phyloP scores from a whole-genome alignment of 1,140 invertebrate species.

The Phortica variegata region DNA sequence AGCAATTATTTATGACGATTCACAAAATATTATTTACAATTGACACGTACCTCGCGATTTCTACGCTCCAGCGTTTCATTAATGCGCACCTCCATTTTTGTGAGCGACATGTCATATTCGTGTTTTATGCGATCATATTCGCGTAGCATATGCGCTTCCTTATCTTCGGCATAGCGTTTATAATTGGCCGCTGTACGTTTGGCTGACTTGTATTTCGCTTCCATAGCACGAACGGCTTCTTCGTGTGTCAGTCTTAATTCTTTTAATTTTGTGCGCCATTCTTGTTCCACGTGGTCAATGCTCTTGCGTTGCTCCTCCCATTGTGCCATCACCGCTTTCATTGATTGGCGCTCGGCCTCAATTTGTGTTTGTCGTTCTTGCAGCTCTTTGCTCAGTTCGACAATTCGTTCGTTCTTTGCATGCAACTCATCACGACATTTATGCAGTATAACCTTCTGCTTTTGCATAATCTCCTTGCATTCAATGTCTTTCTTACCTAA shows the following conservation, averaged over 20 bases:
- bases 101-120: conserved; percentile 41
- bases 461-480: conserved; percentile 17
- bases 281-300: conserved; percentile 32
- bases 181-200: conserved; percentile 63
- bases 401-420: conserved; percentile 30
- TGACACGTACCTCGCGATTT: conserved; percentile 22
- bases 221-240: conserved; percentile 48
- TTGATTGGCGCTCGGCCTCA: conserved; percentile 44
- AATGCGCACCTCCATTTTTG: conserved; percentile 41
- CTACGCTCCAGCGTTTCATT: conserved; percentile 33
- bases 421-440: conserved; percentile 38
- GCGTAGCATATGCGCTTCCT: conserved; percentile 47
- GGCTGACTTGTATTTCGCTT: conserved; percentile 61
- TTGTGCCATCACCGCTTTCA: conserved; percentile 49
- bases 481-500: conserved; percentile 54
- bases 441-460: conserved; percentile 32
- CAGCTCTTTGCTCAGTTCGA: conserved; percentile 28
- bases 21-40: no score
- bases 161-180: conserved; percentile 56
- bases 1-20: neutral
- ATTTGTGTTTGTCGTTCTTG: conserved; percentile 45
- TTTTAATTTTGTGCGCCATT: conserved; percentile 38
- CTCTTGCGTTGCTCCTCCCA: conserved; percentile 43
- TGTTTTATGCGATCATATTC: conserved; percentile 48
- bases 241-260: conserved; percentile 28